Conservation (phyloP, 2,888 invertebrate species). For the Coenonympha glycerion region DNA sequence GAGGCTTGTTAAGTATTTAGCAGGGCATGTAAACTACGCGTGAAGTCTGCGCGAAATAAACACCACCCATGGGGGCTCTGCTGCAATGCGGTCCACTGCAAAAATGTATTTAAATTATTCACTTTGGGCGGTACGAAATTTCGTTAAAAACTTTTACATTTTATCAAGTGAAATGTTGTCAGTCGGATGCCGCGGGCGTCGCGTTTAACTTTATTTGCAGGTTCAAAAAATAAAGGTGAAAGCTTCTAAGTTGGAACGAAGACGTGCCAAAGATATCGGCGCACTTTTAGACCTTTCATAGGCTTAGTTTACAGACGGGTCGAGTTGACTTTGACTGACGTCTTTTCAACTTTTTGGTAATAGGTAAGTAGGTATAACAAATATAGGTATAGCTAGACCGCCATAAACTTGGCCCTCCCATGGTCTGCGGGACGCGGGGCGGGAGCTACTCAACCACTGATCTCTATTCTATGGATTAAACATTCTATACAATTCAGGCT, state of each 20-base stretch:
- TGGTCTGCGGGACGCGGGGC: too few species aligned
- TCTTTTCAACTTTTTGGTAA: neutral
- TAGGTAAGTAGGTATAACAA: too few species aligned
- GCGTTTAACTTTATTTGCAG: neutral
- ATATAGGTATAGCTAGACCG: too few species aligned
- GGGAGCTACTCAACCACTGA: too few species aligned
- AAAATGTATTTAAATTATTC: slow-evolving; percentile 16
- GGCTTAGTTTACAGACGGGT: neutral
- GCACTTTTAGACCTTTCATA: neutral
- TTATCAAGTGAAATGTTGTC: slow-evolving; percentile 8
- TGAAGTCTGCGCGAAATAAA: slow-evolving; percentile 7
- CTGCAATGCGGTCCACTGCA: slow-evolving; percentile 25
- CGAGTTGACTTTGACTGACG: neutral
- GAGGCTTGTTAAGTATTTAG: neutral
- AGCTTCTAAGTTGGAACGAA: neutral
- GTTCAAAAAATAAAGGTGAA: neutral
- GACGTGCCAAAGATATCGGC: neutral
- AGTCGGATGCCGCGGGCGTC: neutral
- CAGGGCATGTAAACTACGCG: slow-evolving; percentile 14
- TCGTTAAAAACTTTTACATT: slow-evolving; percentile 8
- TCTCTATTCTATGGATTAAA: too few species aligned
- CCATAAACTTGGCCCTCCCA: too few species aligned
- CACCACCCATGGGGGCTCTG: slow-evolving; percentile 22
- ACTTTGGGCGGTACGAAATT: slow-evolving; percentile 9
- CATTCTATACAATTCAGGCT: too few species aligned